phyloP scores from a whole-genome alignment of 2,113 vertebrate genomes.

The Callipepla californica region DNA sequence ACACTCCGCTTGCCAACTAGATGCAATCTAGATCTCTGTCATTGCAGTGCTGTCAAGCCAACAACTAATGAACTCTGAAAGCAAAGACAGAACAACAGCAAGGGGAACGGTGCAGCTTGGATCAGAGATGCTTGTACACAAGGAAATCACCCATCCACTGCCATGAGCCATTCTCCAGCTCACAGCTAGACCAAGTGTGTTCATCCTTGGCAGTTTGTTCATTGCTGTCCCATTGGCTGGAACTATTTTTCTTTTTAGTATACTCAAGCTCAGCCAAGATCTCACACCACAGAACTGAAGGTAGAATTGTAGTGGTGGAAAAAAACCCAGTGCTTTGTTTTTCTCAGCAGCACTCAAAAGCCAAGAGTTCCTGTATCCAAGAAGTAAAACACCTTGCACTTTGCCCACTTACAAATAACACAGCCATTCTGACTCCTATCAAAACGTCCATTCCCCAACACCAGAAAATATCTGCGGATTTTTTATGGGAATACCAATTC shows the following conservation, averaged over 20 bases:
- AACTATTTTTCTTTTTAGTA: not conserved
- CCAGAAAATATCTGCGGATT: not conserved
- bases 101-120: not conserved
- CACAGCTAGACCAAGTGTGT: not conserved
- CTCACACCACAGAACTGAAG: not conserved
- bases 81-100: not conserved
- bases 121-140: not conserved
- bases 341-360: not conserved
- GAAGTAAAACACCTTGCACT: not conserved
- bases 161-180: not conserved
- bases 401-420: not conserved
- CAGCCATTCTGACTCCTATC: not conserved
- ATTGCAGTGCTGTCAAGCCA: not conserved
- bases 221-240: fast-evolving
- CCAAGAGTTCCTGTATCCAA: not conserved
- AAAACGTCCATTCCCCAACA: not conserved
- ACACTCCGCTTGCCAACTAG: not conserved
- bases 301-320: not conserved
- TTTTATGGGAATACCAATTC: not conserved
- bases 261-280: not conserved
- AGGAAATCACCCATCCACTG: not conserved
- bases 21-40: not conserved
- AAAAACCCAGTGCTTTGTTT: not conserved
- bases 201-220: not conserved
- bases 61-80: not conserved